A percentile compares a stretch with the other conserved stretches of the same genome.
phyloP scores from a whole-genome alignment of 2,888 invertebrate genomes.

The Pollenia amentaria region DNA sequence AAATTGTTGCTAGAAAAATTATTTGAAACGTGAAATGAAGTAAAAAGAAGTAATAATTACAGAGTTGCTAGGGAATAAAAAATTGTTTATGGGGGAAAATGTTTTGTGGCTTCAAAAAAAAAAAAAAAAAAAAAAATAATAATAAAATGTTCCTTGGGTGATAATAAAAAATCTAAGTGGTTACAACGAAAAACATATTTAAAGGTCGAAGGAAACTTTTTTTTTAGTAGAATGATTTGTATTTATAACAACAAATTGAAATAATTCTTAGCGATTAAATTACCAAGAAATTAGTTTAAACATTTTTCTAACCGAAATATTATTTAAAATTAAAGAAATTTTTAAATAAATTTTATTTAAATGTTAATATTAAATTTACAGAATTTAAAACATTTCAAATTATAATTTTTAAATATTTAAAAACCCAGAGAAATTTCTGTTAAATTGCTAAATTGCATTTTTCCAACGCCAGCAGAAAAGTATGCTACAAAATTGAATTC shows the following conservation, averaged over 20 bases:
- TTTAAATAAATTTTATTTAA: not conserved
- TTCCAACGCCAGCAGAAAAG: conserved; percentile 13
- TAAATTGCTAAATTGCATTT: not conserved
- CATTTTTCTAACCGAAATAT: too few species aligned
- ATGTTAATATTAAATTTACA: not conserved
- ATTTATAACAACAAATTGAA: conserved; percentile 1
- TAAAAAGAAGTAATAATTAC: not conserved
- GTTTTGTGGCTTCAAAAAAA: not conserved
- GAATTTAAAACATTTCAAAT: not conserved
- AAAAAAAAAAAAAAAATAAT: not conserved
- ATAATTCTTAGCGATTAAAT: not conserved
- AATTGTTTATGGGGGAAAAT: not conserved
- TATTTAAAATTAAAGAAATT: too few species aligned
- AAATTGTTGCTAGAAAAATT: not conserved
- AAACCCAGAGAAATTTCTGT: too few species aligned
- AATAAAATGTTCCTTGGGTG: not conserved
- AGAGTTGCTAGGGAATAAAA: conserved; percentile 13
- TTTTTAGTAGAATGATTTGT: not conserved
- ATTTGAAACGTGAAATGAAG: not conserved
- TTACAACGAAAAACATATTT: not conserved
- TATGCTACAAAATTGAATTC: not conserved
- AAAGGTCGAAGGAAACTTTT: not conserved
- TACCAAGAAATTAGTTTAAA: too few species aligned
- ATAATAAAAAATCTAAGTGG: conserved; percentile 14
- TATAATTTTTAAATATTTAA: not conserved